Evolutionary conservation across 2,113 vertebrate genomes (phyloP).

Genomic region (Tragelaphus buxtoni): DNA sequence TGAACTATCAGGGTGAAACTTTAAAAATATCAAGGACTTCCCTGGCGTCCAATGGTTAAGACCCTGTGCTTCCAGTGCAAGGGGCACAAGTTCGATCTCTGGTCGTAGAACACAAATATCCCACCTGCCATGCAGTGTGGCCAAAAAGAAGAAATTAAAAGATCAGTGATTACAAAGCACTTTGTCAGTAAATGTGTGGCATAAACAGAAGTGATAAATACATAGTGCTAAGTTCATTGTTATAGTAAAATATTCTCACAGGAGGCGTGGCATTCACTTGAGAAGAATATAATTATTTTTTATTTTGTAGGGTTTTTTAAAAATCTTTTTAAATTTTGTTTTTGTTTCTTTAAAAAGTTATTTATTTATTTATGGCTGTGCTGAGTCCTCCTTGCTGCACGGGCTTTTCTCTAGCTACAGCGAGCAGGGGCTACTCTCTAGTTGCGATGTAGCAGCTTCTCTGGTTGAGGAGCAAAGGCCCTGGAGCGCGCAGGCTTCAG

Average conservation of each 20-base stretch:
- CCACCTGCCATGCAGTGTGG: background rate
- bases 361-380: background rate
- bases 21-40: background rate
- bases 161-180: background rate
- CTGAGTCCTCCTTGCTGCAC: background rate
- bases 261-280: background rate
- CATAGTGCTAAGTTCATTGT: background rate
- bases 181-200: background rate
- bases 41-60: background rate
- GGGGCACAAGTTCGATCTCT: rapidly evolving
- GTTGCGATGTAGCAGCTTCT: rapidly evolving
- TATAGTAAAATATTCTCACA: background rate
- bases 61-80: background rate
- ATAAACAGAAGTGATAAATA: background rate
- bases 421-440: background rate
- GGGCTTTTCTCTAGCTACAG: background rate
- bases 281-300: background rate
- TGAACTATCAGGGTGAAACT: background rate
- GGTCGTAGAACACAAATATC: background rate
- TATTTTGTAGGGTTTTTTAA: background rate
- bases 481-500: background rate
- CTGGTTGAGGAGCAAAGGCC: background rate
- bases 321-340: background rate
- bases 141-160: background rate
- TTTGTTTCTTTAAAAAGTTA: background rate